Evolutionary conservation across 2,797 vertebrate genomes (phyloP), one percentile per base, ranked within the genome.

Genomic region (Eospalax fontanierii): DNA sequence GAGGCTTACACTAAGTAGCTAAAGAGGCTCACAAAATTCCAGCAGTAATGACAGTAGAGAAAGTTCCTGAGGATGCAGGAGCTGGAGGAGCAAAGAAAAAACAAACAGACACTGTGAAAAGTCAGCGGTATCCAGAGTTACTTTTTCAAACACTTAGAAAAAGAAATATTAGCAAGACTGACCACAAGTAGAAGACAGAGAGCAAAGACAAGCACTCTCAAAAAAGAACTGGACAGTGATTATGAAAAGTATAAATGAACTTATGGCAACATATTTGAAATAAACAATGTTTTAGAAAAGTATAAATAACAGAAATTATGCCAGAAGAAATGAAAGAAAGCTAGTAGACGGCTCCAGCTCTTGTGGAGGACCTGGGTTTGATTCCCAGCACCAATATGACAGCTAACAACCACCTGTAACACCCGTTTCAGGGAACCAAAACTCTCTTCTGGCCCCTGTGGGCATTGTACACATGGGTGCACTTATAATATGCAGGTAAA

Each of bases 311-410:
- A 35, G 59, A 90, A 73, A 75, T 30, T 61, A 89, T 59, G 11
- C 54, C 68, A 59, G 35, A 95, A 80, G 61, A 81, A 89, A 79
- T 1, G 89, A 74, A 76, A 92, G 78, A n/a, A n/a, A n/a, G n/a
- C n/a, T n/a, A n/a, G n/a, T n/a, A n/a, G n/a, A n/a, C n/a, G n/a
- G n/a, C n/a, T n/a, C n/a, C 50, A 9, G 50, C 50, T 54, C 50
- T 54, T 54, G 14, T 12, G 14, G 50, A 54, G 50, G 50, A 54
- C 50, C 50, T 15, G 14, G 50, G 50, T 54, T 54, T 12, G 12
- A 14, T 14, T 54, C 50, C 50, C 50, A 54, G 12, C 50, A 54
- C 50, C 50, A 7, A 54, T 12, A 54, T 54, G 50, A 12, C 50
- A 54, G 50, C 12, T 54, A 9, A 9, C 8, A 54, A 54, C 50